Percentiles rank a stretch among this genome's conserved stretches.
Evolutionary conservation across 2,797 vertebrate species (phyloP).

Genomic region (Pagetopsis macropterus): DNA sequence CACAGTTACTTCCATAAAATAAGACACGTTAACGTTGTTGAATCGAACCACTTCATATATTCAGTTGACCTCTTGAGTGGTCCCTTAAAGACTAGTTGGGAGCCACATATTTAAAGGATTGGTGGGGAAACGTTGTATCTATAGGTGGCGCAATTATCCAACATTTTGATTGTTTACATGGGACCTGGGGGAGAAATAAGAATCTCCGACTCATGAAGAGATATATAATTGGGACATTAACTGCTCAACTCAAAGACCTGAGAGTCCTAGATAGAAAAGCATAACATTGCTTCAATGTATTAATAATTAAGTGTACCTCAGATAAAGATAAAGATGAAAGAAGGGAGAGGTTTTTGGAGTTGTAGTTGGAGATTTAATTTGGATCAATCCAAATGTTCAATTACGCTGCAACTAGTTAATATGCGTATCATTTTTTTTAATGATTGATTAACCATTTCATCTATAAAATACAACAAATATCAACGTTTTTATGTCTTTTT

Average conservation of each 20-base stretch:
- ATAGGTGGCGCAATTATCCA: conserved; percentile 36
- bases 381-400: background rate
- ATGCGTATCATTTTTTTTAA: no score
- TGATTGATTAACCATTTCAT: no score
- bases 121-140: background rate
- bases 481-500: no score
- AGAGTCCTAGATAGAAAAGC: no score
- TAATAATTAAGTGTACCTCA: background rate
- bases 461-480: no score
- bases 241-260: background rate
- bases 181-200: background rate
- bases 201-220: background rate
- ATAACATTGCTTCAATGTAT: background rate
- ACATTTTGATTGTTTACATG: conserved; percentile 7
- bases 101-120: background rate
- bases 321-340: background rate
- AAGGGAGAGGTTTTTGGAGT: background rate
- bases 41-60: background rate
- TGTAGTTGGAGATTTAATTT: background rate
- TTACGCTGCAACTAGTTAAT: no score
- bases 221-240: background rate
- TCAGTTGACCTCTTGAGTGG: background rate
- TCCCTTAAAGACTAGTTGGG: no score
- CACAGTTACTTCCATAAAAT: background rate
- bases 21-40: background rate